phyloP scores from a whole-genome alignment of 2,797 vertebrate species.

The Sylvilagus floridanus region DNA sequence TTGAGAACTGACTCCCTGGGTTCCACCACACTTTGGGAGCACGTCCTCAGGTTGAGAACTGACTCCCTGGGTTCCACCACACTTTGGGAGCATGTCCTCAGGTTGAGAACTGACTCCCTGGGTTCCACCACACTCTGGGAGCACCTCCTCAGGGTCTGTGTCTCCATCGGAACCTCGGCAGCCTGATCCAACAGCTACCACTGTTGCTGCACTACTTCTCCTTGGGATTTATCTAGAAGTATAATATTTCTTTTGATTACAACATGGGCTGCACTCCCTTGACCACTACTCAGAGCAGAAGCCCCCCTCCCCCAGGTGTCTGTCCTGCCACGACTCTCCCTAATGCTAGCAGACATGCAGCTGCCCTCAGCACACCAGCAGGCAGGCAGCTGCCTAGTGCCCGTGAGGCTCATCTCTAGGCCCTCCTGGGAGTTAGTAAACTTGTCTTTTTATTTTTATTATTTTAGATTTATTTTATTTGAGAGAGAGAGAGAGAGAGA shows the following conservation, averaged over 20 bases:
- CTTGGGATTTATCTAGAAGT: background rate
- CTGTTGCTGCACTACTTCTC: background rate
- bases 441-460: no score
- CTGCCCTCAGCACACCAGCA: background rate
- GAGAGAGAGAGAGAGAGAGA: no score
- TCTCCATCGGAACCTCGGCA: background rate
- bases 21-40: background rate
- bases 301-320: no score
- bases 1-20: no score
- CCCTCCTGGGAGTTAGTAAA: background rate
- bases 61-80: no score
- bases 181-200: background rate
- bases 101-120: no score
- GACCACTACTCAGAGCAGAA: background rate
- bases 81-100: no score
- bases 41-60: background rate
- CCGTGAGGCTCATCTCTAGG: no score
- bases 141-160: background rate
- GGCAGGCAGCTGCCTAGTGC: no score
- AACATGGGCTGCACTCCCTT: background rate
- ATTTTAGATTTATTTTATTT: no score
- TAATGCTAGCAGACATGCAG: background rate
- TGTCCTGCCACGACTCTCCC: background rate
- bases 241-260: background rate
- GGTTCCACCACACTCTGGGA: background rate